A percentile compares a stretch with the other conserved stretches of the same genome.
Conservation (phyloP, 64 coral and sea anemone species). For the Astreopora myriophthalma region DNA sequence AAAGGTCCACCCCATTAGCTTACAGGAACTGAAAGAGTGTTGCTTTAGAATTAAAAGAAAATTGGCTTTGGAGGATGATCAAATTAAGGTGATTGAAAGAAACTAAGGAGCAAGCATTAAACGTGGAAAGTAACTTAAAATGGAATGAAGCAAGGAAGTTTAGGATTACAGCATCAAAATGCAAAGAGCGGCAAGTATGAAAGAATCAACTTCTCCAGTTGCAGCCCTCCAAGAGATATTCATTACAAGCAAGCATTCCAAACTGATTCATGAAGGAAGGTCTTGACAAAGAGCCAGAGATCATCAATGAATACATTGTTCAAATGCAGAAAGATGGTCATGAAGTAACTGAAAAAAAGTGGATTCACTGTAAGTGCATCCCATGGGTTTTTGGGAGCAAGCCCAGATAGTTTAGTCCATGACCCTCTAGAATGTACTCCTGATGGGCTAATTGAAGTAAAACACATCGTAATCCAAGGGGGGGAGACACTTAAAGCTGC, state of each 20-base stretch:
- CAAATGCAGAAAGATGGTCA: conserved; percentile 40
- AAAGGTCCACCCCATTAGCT: too few relatives aligned
- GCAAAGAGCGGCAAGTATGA: conserved; percentile 38
- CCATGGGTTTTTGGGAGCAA: conserved; percentile 25
- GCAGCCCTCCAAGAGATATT: conserved; percentile 15
- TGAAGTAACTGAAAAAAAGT: conserved; percentile 27
- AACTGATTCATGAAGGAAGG: conserved; percentile 43
- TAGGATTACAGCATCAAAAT: conserved; percentile 48
- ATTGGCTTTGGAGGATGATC: not conserved
- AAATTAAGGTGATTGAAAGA: not conserved
- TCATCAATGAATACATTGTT: conserved; percentile 36
- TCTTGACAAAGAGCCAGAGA: conserved; percentile 19
- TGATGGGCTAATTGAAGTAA: conserved; percentile 22
- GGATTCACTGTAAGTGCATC: conserved; percentile 17
- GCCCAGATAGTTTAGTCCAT: conserved; percentile 27
- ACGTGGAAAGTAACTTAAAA: not conserved
- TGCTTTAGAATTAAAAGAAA: not conserved
- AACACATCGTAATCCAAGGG: conserved; percentile 1
- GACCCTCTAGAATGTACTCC: conserved; percentile 3
- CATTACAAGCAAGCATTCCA: conserved; percentile 24
- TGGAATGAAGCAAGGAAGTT: conserved; percentile 32
- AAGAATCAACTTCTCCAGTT: conserved; percentile 50
- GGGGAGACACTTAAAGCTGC: not conserved
- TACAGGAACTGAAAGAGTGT: too few relatives aligned
- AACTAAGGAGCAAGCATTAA: conserved; percentile 27